Conservation (phyloP, 2,797 vertebrate species). For the Psittacula derbiana region DNA sequence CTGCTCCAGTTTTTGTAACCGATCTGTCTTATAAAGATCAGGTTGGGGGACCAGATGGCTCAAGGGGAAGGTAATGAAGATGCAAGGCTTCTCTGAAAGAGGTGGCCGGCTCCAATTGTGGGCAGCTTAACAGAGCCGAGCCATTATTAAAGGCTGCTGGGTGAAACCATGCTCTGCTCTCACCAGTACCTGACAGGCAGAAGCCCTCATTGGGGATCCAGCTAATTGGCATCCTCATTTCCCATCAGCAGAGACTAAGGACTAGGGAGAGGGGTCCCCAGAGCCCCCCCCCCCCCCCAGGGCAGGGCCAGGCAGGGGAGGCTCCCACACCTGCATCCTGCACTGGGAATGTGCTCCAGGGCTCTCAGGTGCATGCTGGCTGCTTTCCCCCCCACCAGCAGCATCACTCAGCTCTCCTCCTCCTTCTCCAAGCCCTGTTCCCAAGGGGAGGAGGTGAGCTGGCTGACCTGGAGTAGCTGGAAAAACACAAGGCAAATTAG, state of each 20-base stretch:
- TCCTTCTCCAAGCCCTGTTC: neutral
- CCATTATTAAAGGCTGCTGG: neutral
- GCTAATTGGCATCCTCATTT: neutral
- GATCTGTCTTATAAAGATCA: constrained; percentile 43
- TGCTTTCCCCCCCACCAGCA: neutral
- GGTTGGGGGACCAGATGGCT: constrained; percentile 33
- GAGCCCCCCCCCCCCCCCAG: neutral
- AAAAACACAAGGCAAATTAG: neutral
- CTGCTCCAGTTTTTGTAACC: neutral
- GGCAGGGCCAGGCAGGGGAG: neutral
- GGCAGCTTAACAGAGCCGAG: neutral
- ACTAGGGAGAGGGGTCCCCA: neutral
- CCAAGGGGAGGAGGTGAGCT: neutral
- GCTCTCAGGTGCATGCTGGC: constrained; percentile 3
- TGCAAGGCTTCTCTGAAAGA: neutral
- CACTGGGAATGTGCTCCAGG: constrained; percentile 42
- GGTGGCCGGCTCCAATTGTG: neutral
- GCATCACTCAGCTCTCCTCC: neutral
- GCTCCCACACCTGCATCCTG: constrained; percentile 29
- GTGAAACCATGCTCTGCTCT: neutral
- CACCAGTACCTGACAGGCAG: neutral
- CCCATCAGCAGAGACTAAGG: neutral
- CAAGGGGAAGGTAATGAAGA: constrained; percentile 40
- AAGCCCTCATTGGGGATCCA: neutral
- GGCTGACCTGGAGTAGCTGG: neutral